Percentiles rank a stretch among this genome's conserved stretches.
phyloP scores from a whole-genome alignment of 2,797 vertebrate genomes.

The Poeciliopsis infans region DNA sequence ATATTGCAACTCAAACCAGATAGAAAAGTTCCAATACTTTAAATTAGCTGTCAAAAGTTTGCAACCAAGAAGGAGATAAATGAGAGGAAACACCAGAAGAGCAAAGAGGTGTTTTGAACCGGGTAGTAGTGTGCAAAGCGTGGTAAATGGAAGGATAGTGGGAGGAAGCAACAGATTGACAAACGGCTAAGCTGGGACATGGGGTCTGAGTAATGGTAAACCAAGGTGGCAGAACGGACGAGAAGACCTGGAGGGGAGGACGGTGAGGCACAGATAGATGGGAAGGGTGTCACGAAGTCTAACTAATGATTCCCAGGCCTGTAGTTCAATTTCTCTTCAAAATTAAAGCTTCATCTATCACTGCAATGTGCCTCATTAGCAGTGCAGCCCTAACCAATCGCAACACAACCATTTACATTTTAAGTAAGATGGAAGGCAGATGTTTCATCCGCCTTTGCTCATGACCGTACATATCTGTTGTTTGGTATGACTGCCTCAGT shows the following conservation, averaged over 20 bases:
- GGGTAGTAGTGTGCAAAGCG: conserved; percentile 17
- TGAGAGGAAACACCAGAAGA: neutral
- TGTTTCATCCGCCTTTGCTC: conserved; percentile 46
- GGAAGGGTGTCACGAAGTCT: conserved; percentile 52
- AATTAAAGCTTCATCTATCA: conserved; percentile 75
- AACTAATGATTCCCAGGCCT: conserved; percentile 73
- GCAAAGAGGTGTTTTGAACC: conserved; percentile 26
- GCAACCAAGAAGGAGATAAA: conserved; percentile 12
- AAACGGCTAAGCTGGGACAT: conserved; percentile 39
- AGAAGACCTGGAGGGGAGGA: conserved; percentile 53
- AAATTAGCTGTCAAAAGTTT: neutral
- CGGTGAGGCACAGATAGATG: conserved; percentile 66
- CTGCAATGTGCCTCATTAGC: conserved; percentile 68
- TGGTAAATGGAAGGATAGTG: conserved; percentile 14
- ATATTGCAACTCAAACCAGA: neutral
- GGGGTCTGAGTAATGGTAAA: conserved; percentile 58
- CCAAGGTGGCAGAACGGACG: conserved; percentile 54
- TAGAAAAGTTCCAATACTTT: neutral
- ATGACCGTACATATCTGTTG: conserved; percentile 23
- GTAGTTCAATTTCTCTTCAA: conserved; percentile 74
- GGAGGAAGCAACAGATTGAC: conserved; percentile 59
- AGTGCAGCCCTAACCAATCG: conserved; percentile 56
- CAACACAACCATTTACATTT: conserved; percentile 70
- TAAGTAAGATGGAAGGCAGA: conserved; percentile 60
- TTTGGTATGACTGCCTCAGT: conserved; percentile 4